A percentile compares a stretch with the other conserved stretches of the same genome.
Conservation (phyloP, 1,140 invertebrate species). For the Drosophila aff. region DNA sequence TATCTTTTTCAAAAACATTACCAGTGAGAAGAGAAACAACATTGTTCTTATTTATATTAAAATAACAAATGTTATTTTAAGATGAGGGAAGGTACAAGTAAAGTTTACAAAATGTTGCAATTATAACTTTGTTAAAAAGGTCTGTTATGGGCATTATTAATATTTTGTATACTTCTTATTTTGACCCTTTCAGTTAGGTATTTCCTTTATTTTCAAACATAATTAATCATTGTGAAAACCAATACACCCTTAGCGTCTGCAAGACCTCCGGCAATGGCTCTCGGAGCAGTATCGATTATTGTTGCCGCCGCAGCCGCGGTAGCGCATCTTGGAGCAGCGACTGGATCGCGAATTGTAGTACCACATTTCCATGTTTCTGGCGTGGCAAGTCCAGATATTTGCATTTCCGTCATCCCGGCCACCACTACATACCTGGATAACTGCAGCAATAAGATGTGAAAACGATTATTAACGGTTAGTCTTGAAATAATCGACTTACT, state of each 20-base stretch:
- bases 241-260: background rate
- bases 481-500: background rate
- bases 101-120: too few species aligned
- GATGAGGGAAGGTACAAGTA: too few species aligned
- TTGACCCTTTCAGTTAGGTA: too few species aligned
- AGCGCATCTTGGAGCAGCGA: constrained; percentile 10
- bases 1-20: too few species aligned
- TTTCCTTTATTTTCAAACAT: background rate
- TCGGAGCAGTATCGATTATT: constrained; percentile 20
- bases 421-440: constrained; percentile 19
- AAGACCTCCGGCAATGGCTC: background rate
- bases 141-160: too few species aligned
- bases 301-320: constrained; percentile 20
- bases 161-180: too few species aligned
- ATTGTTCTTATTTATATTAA: too few species aligned
- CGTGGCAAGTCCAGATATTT: background rate
- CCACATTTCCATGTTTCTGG: constrained; percentile 9
- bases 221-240: background rate
- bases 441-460: background rate
- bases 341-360: background rate
- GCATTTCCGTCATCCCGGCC: constrained; percentile 18
- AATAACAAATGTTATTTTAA: too few species aligned
- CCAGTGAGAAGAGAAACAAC: too few species aligned
- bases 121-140: too few species aligned
- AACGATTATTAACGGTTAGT: background rate